Evolutionary conservation across 2,888 invertebrate genomes (phyloP), one percentile per base, ranked within the genome.

Genomic region (Phorcus lineatus): DNA sequence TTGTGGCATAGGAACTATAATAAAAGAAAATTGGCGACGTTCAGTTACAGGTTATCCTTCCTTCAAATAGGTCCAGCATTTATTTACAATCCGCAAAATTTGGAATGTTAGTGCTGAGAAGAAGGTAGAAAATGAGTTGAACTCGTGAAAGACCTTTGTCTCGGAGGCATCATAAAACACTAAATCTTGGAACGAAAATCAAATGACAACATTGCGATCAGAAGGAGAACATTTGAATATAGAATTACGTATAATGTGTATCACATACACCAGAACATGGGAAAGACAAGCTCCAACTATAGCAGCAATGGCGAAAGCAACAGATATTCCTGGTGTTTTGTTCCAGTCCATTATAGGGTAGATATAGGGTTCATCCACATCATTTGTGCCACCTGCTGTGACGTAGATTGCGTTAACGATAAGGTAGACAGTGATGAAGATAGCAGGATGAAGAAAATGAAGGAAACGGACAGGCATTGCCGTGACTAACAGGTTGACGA

Each of bases 381-480:
- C 55, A 76, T 86, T 84, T 0, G 82, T 84, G 9, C 87, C 88
- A 9, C 86, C 86, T 17, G 84, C 82, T 0, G 74, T 53, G 19
- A 80, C 76, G 74, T 88, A 88, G 55, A 86, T 81, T 19, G 78
- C 77, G 53, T 82, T 83, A 76, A 87, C 86, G 66, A 85, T 17
- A 9, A 84, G 52, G 79, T 87, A 88, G 0, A 83, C 36, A 6
- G 82, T 53, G 28, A 76, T 82, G 76, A 81, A 88, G 6, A 86
- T 19, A 19, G 88, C 62, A 0, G 87, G 81, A 74, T 87, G 84
- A 81, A 87, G 84, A 74, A 88, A 83, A 75, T 90, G 90, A 7
- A 87, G 83, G 6, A 89, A 74, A 9, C 87, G 82, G 13, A 86
- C 80, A 2, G 89, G 90, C 80, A 87, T 81, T 4, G 86, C 87